Base-by-base conservation (phyloP, 1,140 invertebrate species). In the Papilio glaucus region DNA sequence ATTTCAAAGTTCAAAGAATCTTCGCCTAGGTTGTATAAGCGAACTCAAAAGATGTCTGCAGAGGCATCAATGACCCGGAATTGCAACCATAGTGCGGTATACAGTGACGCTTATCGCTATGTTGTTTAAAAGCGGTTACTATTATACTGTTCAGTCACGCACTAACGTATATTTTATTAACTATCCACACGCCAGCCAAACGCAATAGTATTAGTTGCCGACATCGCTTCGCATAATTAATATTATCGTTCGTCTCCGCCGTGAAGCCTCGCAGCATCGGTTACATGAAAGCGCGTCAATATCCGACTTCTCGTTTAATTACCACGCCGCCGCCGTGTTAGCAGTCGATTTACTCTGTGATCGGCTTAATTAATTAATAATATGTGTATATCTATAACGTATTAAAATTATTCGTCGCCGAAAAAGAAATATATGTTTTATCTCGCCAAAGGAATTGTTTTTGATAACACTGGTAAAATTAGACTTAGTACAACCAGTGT, bases 261-360 rank as follows among this genome's bases (percentile, higher is more conserved):
- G n/a, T n/a, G 71, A 75, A 72, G 42, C 72, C 74, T 72, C 42
- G 53, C 49, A 62, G 76, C 78, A 78, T 84, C 85, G 81, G 81
- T 84, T 84, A 82, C 79, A 82, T 81, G 86, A 86, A 85, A 88
- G 81, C 80, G 70, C 73, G 69, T 77, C 76, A 82, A 84, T 87
- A 84, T 82, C 84, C 82, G 79, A 86, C 80, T 76, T 77, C 77
- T 74, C 76, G 74, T 76, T 69, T 78, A 80, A 80, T 82, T 79
- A 75, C 70, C 61, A 76, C n/a, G n/a, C n/a, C n/a, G n/a, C n/a
- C 69, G 72, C 57, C n/a, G 37, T 68, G 72, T 73, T 49, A 21
- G 15, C 18, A 18, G 15, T 21, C 18, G 45, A 49, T 49, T 49
- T 49, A 57, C 21, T 24, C 4, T 10, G 49, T 9, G 18, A 9